Evolutionary conservation across 1,140 invertebrate genomes (phyloP).

Genomic region (Tetramorium alpestre): DNA sequence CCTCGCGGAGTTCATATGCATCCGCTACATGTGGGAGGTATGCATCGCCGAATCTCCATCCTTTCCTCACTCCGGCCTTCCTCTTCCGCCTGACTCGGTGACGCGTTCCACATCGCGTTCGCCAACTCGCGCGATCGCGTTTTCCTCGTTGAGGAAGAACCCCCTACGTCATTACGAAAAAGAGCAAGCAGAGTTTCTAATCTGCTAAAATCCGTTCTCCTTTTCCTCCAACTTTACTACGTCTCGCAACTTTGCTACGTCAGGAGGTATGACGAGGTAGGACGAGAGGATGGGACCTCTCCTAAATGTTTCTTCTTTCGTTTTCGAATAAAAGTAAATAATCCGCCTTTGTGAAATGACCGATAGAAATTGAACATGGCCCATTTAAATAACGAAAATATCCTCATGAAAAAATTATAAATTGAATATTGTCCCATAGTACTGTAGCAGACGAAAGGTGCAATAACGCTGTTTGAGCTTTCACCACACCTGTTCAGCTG

Average conservation of each 20-base stretch:
- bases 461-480: neutral
- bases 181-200: constrained; percentile 60
- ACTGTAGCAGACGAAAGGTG: neutral
- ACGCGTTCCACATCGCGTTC: constrained; percentile 28
- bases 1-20: constrained; percentile 38
- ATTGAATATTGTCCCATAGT: neutral
- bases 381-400: constrained; percentile 11
- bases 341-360: neutral
- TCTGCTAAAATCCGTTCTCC: constrained; percentile 57
- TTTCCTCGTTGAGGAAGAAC: constrained; percentile 11
- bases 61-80: neutral
- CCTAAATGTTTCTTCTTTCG: neutral
- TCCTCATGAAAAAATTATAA: neutral
- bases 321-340: constrained; percentile 32
- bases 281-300: neutral
- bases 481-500: neutral
- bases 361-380: neutral
- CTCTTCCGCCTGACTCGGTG: constrained; percentile 19
- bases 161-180: constrained; percentile 60
- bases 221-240: neutral
- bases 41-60: neutral
- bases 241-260: neutral
- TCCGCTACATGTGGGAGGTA: neutral
- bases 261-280: neutral
- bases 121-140: constrained; percentile 45